Conservation (phyloP, 2,113 vertebrate genomes). For the Maccullochella peelii region DNA sequence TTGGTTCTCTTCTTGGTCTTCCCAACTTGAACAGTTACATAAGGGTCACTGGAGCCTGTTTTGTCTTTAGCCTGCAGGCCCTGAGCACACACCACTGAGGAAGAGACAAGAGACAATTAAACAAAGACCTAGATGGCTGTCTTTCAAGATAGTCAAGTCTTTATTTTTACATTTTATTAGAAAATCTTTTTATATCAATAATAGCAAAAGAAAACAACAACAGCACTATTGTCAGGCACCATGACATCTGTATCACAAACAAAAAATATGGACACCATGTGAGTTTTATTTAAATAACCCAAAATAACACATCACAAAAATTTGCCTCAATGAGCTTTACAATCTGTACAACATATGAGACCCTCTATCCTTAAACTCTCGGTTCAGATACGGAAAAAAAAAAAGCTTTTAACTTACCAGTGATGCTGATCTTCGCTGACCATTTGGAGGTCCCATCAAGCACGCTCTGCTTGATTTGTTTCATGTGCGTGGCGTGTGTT, state of each 20-base stretch:
- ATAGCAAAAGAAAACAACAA: slow-evolving; percentile 11
- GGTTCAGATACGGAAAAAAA: background rate
- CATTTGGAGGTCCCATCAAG: slow-evolving; percentile 98
- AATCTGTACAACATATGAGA: background rate
- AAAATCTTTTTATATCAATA: background rate
- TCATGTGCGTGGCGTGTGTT: slow-evolving; percentile 93
- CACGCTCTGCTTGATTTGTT: slow-evolving; percentile 97
- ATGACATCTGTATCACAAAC: background rate
- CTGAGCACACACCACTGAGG: slow-evolving; percentile 93
- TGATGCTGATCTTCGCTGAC: slow-evolving; percentile 99
- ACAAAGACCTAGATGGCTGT: background rate
- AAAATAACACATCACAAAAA: background rate
- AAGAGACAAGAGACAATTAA: slow-evolving; percentile 4
- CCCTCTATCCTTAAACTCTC: background rate
- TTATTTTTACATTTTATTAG: background rate
- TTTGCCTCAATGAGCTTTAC: background rate
- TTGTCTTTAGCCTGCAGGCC: slow-evolving; percentile 99
- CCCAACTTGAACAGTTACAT: slow-evolving; percentile 97
- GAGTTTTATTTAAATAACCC: background rate
- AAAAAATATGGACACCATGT: background rate
- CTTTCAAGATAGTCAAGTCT: background rate
- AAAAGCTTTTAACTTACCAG: slow-evolving; percentile 81
- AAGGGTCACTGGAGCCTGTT: slow-evolving; percentile 97
- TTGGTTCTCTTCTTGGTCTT: slow-evolving; percentile 99
- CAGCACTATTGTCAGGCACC: background rate